A percentile compares a stretch with the other conserved stretches of the same genome.
Evolutionary conservation across 2,797 vertebrate species (phyloP).

Genomic region (Catamblyrhynchus diadema): DNA sequence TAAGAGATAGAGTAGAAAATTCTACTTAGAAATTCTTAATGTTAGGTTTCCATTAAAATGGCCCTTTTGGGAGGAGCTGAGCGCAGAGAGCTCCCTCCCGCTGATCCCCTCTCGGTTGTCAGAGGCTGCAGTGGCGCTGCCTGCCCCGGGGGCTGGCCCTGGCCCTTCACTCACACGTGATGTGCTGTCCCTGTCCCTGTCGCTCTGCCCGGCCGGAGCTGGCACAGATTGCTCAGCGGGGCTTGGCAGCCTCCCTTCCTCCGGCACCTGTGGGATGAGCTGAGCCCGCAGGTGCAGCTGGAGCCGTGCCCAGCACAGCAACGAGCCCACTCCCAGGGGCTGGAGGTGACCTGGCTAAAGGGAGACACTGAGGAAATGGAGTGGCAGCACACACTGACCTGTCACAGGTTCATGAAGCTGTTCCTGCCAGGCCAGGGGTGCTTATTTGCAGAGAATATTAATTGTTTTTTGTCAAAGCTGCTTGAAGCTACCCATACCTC

Average conservation of each 20-base stretch:
- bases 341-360: background rate
- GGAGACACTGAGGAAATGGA: accelerated
- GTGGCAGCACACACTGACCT: accelerated
- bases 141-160: background rate
- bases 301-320: background rate
- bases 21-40: background rate
- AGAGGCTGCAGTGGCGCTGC: background rate
- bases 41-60: background rate
- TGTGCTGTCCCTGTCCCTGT: background rate
- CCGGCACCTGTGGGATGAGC: background rate
- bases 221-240: background rate
- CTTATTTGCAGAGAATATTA: background rate
- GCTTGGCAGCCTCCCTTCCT: background rate
- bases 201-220: background rate
- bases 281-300: background rate
- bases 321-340: background rate
- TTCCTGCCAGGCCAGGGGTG: background rate
- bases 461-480: background rate
- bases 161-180: background rate
- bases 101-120: accelerated
- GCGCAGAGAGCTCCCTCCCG: accelerated
- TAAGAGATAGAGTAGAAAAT: background rate
- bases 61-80: background rate
- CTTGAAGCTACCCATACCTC: background rate
- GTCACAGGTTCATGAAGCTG: background rate